Base-by-base conservation (phyloP, 1,140 invertebrate species). In the Drosophila equinoxialis region DNA sequence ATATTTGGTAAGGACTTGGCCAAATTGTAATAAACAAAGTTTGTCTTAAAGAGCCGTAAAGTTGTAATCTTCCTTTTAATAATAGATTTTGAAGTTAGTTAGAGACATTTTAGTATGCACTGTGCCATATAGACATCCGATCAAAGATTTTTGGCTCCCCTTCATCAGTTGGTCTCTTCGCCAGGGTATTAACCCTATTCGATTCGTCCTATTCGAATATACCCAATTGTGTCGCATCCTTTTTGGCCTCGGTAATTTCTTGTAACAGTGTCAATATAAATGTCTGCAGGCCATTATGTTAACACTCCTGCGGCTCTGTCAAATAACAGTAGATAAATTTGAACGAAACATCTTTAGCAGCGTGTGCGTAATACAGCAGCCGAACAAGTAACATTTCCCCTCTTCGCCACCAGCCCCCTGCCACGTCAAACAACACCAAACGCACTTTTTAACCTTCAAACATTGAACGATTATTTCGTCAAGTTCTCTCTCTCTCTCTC, bases 361-460 rank as follows among this genome's bases (percentile, higher is more conserved):
- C 59, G 69, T 30, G 3, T 62, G 77, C 58, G 70, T 77, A 77
- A 77, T 37, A 58, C 66, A 48, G 73, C 57, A 59, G 79, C 77
- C 37, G 3, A 39, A 39, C 20, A 23, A 45, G 30, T 48, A 66
- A 51, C 60, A 79, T 77, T 87, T 79, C 83, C 83, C 83, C 79
- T 79, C 20, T n/a, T 33, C 3, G 2, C 23, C 2, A 26, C 23
- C 23, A 26, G n/a, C 3, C 57, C 57, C 61, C 26, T 45, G 6
- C 42, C 6, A 1, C 1, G 20, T 23, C 20, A 1, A 23, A 23
- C 20, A 23, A 23, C 20, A 23, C 1, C 20, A 23, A 23, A 23
- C 81, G 81, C 81, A 85, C 81, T 75, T 85, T 82, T 85, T 85
- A 85, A 85, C 82, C 82, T 86, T 85, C 82, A 85, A 85, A 59